phyloP scores from a whole-genome alignment of 2,888 invertebrate genomes.

The Caenorhabditis sp. region DNA sequence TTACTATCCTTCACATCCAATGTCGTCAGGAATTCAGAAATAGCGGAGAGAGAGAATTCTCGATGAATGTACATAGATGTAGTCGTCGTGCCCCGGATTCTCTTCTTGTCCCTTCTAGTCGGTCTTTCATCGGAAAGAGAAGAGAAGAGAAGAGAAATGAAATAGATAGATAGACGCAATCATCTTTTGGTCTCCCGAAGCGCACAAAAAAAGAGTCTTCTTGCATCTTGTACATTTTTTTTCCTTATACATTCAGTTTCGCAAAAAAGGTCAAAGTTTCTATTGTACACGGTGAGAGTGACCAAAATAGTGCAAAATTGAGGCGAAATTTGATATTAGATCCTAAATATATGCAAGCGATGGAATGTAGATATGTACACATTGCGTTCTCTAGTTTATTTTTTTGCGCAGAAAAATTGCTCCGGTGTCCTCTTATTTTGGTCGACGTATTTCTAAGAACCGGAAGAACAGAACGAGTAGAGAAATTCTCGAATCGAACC shows the following conservation, averaged over 20 bases:
- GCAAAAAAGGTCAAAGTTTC: conserved; percentile 7
- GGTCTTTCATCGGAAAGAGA: neutral
- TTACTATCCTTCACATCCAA: neutral
- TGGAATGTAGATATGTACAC: no score
- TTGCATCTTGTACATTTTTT: neutral
- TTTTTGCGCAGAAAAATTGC: neutral
- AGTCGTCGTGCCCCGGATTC: neutral
- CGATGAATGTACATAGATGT: neutral
- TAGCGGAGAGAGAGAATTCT: neutral
- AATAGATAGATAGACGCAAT: conserved; percentile 5
- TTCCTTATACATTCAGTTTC: neutral
- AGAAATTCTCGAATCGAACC: no score
- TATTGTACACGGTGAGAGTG: neutral
- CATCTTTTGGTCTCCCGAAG: conserved; percentile 30
- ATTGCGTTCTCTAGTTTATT: no score
- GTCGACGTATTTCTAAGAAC: no score
- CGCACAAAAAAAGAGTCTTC: neutral
- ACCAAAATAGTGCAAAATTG: neutral
- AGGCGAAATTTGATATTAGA: neutral
- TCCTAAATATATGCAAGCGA: no score
- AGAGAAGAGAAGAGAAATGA: no score
- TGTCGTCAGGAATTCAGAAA: neutral
- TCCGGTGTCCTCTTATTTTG: no score
- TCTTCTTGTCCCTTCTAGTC: conserved; percentile 8
- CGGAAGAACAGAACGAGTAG: no score